Conservation (phyloP, 2,113 vertebrate species). For the Erpornis zantholeuca region DNA sequence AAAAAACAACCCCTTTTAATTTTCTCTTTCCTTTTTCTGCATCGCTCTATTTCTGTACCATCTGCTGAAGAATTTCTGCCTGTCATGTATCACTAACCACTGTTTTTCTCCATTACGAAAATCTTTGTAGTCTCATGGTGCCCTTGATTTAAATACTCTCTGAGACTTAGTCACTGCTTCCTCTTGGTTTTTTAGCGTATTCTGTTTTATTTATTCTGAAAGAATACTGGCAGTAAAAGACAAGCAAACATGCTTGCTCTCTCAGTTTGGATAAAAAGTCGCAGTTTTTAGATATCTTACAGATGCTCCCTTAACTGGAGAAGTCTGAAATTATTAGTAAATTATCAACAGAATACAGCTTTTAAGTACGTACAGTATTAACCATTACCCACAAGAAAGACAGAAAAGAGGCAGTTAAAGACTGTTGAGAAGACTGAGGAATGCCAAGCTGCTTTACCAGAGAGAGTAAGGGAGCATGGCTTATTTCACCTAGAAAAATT, state of each 20-base stretch:
- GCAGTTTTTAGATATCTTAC: constrained; percentile 33
- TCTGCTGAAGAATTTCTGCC: constrained; percentile 24
- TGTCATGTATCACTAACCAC: constrained; percentile 36
- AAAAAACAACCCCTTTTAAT: constrained; percentile 13
- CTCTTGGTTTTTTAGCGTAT: constrained; percentile 9
- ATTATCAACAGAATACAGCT: constrained; percentile 31
- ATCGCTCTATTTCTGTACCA: neutral
- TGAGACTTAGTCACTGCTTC: constrained; percentile 27
- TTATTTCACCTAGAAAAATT: neutral
- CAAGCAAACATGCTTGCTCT: constrained; percentile 7
- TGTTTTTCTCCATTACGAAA: neutral
- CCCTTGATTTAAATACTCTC: constrained; percentile 39
- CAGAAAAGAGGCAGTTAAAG: neutral
- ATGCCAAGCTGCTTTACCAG: neutral
- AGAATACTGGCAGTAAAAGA: constrained; percentile 25
- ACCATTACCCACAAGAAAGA: constrained; percentile 21
- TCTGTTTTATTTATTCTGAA: constrained; percentile 49
- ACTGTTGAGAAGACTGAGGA: neutral
- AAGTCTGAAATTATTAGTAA: constrained; percentile 39
- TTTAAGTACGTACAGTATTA: constrained; percentile 7
- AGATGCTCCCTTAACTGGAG: constrained; percentile 27
- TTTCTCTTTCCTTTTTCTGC: neutral
- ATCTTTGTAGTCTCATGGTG: constrained; percentile 16
- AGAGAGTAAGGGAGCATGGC: neutral
- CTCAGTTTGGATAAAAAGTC: constrained; percentile 15